Percentiles rank a stretch among this genome's conserved stretches.
These are phyloP conservation scores for Campylorhamphus procurvoides DNA, from an alignment of 2,113 vertebrate genomes.

Conservation along the genomic window DNA sequence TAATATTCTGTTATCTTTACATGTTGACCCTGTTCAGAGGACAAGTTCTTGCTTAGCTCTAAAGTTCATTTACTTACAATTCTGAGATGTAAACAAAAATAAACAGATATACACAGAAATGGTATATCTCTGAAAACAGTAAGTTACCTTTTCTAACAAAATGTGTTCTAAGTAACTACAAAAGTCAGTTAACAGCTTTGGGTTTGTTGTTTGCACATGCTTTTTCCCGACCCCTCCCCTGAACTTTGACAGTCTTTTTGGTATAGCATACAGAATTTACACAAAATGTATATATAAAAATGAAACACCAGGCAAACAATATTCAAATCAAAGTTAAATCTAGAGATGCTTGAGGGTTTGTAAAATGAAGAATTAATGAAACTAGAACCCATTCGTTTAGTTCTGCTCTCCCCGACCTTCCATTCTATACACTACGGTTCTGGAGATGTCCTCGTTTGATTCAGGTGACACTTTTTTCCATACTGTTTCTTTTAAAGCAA, in stretches of 20 bases:
- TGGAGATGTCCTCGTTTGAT: slow-evolving; percentile 94
- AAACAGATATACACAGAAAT: neutral
- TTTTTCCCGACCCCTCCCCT: neutral
- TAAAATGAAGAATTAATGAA: slow-evolving; percentile 61
- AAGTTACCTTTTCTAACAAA: neutral
- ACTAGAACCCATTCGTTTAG: slow-evolving; percentile 73
- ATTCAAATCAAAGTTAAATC: slow-evolving; percentile 54
- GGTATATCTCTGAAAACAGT: slow-evolving; percentile 17
- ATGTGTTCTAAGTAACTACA: slow-evolving; percentile 31
- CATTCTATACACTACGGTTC: slow-evolving; percentile 99
- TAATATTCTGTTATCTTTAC: neutral
- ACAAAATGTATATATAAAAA: slow-evolving; percentile 68
- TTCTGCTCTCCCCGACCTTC: slow-evolving; percentile 85
- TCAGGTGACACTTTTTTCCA: slow-evolving; percentile 98
- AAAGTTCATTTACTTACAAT: neutral
- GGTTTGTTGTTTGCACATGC: neutral
- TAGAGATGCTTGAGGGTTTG: slow-evolving; percentile 63
- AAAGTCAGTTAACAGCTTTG: slow-evolving; percentile 45
- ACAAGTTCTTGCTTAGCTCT: neutral
- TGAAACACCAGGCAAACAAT: slow-evolving; percentile 70
- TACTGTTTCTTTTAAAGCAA: slow-evolving; percentile 95
- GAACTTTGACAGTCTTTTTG: slow-evolving; percentile 45
- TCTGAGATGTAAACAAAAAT: slow-evolving; percentile 28
- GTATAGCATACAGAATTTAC: slow-evolving; percentile 57
- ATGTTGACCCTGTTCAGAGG: neutral